Evolutionary conservation across 2,888 invertebrate genomes (phyloP).

Genomic region (Drosophila subsilvestris): DNA sequence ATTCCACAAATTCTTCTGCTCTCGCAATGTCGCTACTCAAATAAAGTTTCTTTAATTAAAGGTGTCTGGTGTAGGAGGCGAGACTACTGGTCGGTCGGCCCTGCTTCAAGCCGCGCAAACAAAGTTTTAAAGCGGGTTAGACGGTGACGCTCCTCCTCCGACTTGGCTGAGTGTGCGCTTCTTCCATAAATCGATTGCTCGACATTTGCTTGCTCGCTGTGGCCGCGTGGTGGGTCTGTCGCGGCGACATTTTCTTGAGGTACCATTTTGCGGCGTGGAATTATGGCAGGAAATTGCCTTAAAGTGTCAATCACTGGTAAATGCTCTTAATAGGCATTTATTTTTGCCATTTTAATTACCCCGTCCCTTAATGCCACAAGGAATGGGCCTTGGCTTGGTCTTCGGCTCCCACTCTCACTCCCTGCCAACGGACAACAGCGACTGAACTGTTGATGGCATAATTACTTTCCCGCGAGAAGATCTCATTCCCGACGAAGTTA

Average conservation of each 20-base stretch:
- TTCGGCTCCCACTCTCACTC: not conserved
- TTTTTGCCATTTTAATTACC: slow-evolving; percentile 54
- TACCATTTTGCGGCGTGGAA: slow-evolving; percentile 46
- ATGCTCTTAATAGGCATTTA: slow-evolving; percentile 52
- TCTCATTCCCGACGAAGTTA: slow-evolving; percentile 35
- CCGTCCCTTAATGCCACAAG: slow-evolving; percentile 19
- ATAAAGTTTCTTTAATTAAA: slow-evolving; percentile 18
- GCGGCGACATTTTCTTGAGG: slow-evolving; percentile 41
- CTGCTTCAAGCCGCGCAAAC: slow-evolving; percentile 25
- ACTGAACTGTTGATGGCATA: slow-evolving; percentile 40
- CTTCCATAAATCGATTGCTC: slow-evolving; percentile 39
- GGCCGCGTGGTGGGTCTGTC: slow-evolving; percentile 13
- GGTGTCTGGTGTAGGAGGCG: slow-evolving; percentile 7
- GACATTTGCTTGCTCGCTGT: slow-evolving; percentile 40
- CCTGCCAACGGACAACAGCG: slow-evolving; percentile 33
- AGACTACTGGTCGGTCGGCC: not conserved
- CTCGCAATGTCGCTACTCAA: not conserved
- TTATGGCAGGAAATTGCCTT: slow-evolving; percentile 52
- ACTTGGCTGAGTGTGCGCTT: not conserved
- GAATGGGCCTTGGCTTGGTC: too few relatives aligned
- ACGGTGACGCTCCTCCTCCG: slow-evolving; percentile 21
- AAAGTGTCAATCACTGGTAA: slow-evolving; percentile 50
- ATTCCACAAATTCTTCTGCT: slow-evolving; percentile 19
- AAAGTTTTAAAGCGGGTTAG: slow-evolving; percentile 36
- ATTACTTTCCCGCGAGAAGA: slow-evolving; percentile 38